These are phyloP conservation scores for Nyctalus aviator DNA, from an alignment of 2,797 vertebrate species.

Conservation along the genomic window DNA sequence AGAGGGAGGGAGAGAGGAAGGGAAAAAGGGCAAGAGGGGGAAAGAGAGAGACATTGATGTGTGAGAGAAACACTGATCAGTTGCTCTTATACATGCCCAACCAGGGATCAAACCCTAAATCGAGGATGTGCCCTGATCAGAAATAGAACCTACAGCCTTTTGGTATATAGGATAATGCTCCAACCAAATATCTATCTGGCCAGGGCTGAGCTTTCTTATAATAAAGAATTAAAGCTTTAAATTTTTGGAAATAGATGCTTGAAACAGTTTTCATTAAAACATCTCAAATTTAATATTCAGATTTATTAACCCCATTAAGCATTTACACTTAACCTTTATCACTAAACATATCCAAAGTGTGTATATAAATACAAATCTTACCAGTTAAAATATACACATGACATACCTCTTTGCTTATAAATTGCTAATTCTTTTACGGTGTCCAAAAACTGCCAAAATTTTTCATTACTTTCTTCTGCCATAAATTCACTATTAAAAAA, in stretches of 20 bases:
- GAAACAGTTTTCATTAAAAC: slow-evolving; percentile 29
- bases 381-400: slow-evolving; percentile 26
- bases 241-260: slow-evolving; percentile 43
- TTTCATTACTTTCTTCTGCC: slow-evolving; percentile 96
- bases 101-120: no score
- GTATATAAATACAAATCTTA: neutral
- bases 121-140: neutral
- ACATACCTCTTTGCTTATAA: slow-evolving; percentile 95
- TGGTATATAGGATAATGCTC: neutral
- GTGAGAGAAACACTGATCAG: neutral
- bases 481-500: slow-evolving; percentile 94
- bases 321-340: neutral
- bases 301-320: neutral
- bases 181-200: neutral
- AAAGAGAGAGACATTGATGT: neutral
- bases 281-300: slow-evolving; percentile 53
- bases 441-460: slow-evolving; percentile 99
- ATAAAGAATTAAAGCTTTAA: neutral
- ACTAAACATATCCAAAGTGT: slow-evolving; percentile 5
- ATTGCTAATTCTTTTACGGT: slow-evolving; percentile 96
- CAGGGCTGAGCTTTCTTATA: neutral
- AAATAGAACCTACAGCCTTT: neutral
- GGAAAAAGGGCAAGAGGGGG: neutral
- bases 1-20: no score
- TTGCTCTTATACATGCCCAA: neutral